A percentile compares a stretch with the other conserved stretches of the same genome.
phyloP scores from a whole-genome alignment of 37 sponge, comb jelly and placozoan genomes.

The Cladorhizidae sp. region DNA sequence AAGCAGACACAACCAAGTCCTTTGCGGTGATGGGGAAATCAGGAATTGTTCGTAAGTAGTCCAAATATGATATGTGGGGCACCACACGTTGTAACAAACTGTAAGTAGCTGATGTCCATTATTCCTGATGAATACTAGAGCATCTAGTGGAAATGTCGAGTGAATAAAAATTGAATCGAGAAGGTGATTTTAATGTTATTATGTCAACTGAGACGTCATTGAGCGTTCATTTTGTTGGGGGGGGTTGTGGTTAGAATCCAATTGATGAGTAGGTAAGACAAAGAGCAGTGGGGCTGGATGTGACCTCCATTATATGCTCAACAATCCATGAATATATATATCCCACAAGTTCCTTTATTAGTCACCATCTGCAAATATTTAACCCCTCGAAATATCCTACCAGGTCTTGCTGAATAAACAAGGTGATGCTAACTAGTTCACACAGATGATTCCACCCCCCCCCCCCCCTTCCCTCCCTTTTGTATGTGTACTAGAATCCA shows the following conservation, averaged over 20 bases:
- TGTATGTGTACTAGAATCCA: constrained; percentile 17
- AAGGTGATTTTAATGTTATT: neutral
- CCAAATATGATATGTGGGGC: neutral
- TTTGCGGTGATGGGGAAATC: constrained; percentile 18
- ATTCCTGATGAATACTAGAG: too few relatives aligned
- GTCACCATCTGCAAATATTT: neutral
- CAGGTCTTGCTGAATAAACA: neutral
- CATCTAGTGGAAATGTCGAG: too few relatives aligned
- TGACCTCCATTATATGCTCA: neutral
- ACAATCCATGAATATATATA: too few relatives aligned
- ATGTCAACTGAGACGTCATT: neutral
- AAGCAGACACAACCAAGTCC: neutral
- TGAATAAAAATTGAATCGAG: too few relatives aligned
- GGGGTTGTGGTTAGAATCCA: too few relatives aligned
- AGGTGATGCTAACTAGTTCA: neutral
- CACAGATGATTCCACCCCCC: neutral
- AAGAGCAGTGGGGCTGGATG: too few relatives aligned
- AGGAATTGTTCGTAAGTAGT: constrained; percentile 21
- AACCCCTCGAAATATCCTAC: neutral
- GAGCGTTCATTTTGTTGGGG: too few relatives aligned
- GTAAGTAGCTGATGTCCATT: neutral
- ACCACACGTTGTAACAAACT: neutral
- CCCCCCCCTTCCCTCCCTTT: neutral
- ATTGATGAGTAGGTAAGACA: too few relatives aligned
- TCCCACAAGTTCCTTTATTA: too few relatives aligned